Base-by-base conservation (phyloP, 2,888 invertebrate species). In the Lissonota sp. region DNA sequence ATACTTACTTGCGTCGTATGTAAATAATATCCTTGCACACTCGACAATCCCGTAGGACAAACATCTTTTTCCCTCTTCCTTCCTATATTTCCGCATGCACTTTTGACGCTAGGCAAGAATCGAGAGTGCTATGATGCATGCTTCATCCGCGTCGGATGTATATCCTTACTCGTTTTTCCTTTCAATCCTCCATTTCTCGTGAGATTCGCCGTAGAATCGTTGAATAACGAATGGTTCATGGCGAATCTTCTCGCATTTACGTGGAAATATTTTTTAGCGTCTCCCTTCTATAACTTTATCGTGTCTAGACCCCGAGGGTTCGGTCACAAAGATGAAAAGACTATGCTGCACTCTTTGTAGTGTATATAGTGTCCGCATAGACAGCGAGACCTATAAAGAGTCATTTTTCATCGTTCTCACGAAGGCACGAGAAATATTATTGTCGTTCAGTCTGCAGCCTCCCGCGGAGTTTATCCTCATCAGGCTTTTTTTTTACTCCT, bases 1-100 rank as follows among this genome's bases (percentile, higher is more conserved):
- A 53, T 12, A 78, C 73, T 64, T 70, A 51, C 63, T 7, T 55
- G 44, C 72, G 46, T 77, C 44, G 67, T 79, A 83, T 82, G 82
- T 67, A 79, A 83, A 83, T 83, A 77, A 83, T 83, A 82, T 82
- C 67, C 71, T 76, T 66, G 73, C 81, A 83, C 26, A 26, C 79
- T 79, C 73, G 66, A 66, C 46, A 70, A 80, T 70, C 64, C 40
- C 60, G 44, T 8, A 42, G 42, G 57, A 70, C 6, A 39, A 55
- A 58, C 4, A 8, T 55, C 16, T 12, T 14, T 55, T 4, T 37
- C 26, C 6, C 14, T 37, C 53, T 14, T 53, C 57, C 37, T 12
- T 39, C 53, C 16, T 63, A 14, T 26, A 12, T 69, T 49, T 57
- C 72, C 51, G 16, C 5, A 63, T 62, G 40, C 37, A 55, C 40